Conservation (phyloP, 2,797 vertebrate species). For the Cirrhinus mrigala region DNA sequence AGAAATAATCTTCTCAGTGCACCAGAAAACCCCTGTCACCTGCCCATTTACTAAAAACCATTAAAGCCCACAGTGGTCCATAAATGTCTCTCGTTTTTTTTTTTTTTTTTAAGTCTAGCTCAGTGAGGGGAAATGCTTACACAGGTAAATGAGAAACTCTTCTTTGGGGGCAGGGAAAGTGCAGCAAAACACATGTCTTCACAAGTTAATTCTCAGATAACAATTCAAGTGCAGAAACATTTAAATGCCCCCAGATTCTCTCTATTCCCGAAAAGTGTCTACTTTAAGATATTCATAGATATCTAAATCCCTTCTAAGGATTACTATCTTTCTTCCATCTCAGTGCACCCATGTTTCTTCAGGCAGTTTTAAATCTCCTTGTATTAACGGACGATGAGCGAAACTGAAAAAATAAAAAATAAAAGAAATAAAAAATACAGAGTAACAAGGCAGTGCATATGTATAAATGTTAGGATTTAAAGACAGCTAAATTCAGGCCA, state of each 20-base stretch:
- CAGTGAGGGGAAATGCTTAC: constrained; percentile 27
- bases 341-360: constrained; percentile 60
- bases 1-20: constrained; percentile 34
- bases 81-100: constrained; percentile 16
- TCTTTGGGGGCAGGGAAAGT: constrained; percentile 60
- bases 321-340: constrained; percentile 79
- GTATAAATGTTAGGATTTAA: constrained; percentile 66
- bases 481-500: constrained; percentile 66
- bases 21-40: constrained; percentile 18
- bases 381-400: constrained; percentile 69
- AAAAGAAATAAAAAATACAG: constrained; percentile 64
- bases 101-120: background rate
- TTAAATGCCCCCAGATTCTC: constrained; percentile 32
- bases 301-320: constrained; percentile 77
- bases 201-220: constrained; percentile 54
- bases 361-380: constrained; percentile 65
- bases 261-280: constrained; percentile 29
- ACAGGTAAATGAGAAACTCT: constrained; percentile 58
- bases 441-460: constrained; percentile 81
- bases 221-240: constrained; percentile 13
- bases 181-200: constrained; percentile 33
- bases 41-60: constrained; percentile 34
- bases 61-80: constrained; percentile 19
- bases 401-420: constrained; percentile 35
- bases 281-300: constrained; percentile 78